A percentile compares a stretch with the other conserved stretches of the same genome.
phyloP scores from a whole-genome alignment of 1,140 invertebrate species.

The Plectus sambesii region DNA sequence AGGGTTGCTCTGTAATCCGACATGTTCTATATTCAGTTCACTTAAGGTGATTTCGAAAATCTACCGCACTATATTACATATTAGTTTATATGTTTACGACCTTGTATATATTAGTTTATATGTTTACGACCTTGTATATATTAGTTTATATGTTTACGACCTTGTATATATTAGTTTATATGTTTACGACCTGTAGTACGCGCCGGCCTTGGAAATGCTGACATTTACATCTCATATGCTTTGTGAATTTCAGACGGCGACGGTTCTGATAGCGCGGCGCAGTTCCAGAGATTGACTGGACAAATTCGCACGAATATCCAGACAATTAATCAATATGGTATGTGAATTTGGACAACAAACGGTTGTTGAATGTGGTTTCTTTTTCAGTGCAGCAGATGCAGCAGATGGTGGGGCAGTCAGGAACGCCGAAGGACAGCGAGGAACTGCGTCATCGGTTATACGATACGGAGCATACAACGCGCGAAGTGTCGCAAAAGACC shows the following conservation, averaged over 20 bases:
- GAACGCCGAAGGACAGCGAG: slow-evolving; percentile 74
- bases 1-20: too few relatives aligned
- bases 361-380: slow-evolving; percentile 3
- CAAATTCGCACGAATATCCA: slow-evolving; percentile 13
- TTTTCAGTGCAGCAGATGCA: slow-evolving; percentile 76
- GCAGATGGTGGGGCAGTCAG: slow-evolving; percentile 80
- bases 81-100: too few relatives aligned
- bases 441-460: slow-evolving; percentile 76
- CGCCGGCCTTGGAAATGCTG: too few relatives aligned
- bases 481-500: slow-evolving; percentile 85
- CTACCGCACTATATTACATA: too few relatives aligned
- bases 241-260: slow-evolving; percentile 1
- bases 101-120: too few relatives aligned
- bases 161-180: too few relatives aligned
- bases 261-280: slow-evolving; percentile 5
- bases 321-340: slow-evolving; percentile 18
- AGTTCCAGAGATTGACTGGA: slow-evolving; percentile 9
- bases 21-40: too few relatives aligned
- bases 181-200: too few relatives aligned
- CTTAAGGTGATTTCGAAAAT: too few relatives aligned
- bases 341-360: not conserved
- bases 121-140: too few relatives aligned
- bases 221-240: slow-evolving; percentile 7
- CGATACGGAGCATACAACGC: slow-evolving; percentile 68
- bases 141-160: too few relatives aligned